Conservation (phyloP, 2,888 invertebrate species). For the Cephus pulcher region DNA sequence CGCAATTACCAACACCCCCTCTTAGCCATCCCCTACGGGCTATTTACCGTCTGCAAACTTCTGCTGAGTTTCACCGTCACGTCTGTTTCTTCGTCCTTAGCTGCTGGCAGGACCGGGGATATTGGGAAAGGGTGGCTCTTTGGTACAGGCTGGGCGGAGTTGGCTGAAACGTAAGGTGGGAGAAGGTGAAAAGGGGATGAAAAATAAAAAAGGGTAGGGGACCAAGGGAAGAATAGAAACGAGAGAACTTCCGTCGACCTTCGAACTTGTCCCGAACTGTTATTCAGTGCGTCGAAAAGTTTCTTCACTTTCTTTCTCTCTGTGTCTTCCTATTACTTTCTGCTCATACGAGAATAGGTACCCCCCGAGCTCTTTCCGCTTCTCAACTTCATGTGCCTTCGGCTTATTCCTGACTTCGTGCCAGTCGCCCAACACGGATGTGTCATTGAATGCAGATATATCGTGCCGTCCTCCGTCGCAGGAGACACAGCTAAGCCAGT, state of each 20-base stretch:
- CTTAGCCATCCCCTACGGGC: neutral
- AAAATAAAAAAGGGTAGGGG: too few relatives aligned
- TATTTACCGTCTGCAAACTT: neutral
- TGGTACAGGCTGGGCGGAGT: neutral
- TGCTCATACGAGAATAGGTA: too few relatives aligned
- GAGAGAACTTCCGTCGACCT: neutral
- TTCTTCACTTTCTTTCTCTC: neutral
- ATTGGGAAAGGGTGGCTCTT: neutral
- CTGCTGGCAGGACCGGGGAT: neutral
- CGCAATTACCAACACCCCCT: neutral
- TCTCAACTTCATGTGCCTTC: neutral
- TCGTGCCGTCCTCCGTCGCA: neutral
- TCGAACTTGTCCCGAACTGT: neutral
- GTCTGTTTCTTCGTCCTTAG: neutral
- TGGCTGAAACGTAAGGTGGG: neutral
- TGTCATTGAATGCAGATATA: neutral
- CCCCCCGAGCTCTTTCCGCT: neutral
- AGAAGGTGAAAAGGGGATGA: neutral
- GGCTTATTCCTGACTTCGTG: neutral
- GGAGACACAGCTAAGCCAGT: neutral
- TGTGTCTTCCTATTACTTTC: neutral
- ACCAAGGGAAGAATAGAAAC: neutral
- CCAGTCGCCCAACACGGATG: neutral
- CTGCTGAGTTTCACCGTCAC: neutral
- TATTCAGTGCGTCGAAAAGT: neutral